Evolutionary conservation across 2,113 vertebrate genomes (phyloP).

Genomic region (Eclectus roratus): DNA sequence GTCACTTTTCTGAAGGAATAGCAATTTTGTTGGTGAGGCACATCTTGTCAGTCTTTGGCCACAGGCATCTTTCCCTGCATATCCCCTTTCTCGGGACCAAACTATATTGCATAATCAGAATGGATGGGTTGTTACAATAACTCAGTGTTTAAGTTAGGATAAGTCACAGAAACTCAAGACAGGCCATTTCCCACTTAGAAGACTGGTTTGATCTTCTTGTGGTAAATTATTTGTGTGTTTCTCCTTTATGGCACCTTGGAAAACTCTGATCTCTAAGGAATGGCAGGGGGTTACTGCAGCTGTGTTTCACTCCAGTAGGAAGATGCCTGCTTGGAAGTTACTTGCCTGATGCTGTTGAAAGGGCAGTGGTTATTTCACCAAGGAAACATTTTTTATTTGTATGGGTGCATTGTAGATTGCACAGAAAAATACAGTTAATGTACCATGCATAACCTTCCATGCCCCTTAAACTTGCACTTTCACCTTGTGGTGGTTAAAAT

Average conservation of each 20-base stretch:
- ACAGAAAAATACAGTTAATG: slow-evolving; percentile 42
- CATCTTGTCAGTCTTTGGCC: not conserved
- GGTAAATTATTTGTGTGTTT: not conserved
- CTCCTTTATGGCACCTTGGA: not conserved
- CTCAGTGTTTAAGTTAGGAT: not conserved
- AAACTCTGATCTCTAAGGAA: not conserved
- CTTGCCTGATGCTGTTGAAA: not conserved
- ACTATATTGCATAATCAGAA: not conserved
- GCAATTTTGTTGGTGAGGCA: not conserved
- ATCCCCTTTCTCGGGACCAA: not conserved
- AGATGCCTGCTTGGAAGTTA: not conserved
- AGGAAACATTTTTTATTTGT: slow-evolving; percentile 41
- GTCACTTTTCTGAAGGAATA: not conserved
- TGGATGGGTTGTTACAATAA: not conserved
- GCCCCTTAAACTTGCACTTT: slow-evolving; percentile 25
- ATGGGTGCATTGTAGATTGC: not conserved
- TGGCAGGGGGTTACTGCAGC: not conserved
- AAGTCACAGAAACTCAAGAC: not conserved
- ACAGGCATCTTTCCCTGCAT: not conserved
- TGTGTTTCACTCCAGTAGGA: not conserved
- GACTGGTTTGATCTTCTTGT: not conserved
- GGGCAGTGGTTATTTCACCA: not conserved
- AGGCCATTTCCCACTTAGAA: not conserved
- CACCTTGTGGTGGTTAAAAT: slow-evolving; percentile 32
- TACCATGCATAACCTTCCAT: not conserved